Percentiles rank a stretch among this genome's conserved stretches.
Evolutionary conservation across 2,113 vertebrate species (phyloP).

Genomic region (Myrmecobius fasciatus): DNA sequence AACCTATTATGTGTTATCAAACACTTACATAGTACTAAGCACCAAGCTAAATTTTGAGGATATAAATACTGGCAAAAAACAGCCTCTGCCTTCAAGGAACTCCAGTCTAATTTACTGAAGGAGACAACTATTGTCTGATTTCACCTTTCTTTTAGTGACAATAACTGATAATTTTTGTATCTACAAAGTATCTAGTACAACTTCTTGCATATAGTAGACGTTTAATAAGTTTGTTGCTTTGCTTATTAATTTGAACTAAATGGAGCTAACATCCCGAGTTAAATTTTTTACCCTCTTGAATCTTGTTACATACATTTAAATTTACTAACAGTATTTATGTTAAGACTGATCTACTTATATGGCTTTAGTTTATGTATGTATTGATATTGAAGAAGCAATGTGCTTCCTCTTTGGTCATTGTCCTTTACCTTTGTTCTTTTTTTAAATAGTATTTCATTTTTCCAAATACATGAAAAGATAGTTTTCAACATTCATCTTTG

Average conservation of each 20-base stretch:
- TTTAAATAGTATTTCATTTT: no score
- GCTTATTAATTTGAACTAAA: background rate
- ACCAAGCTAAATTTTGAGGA: background rate
- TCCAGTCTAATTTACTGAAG: background rate
- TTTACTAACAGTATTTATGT: background rate
- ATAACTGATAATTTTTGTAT: background rate
- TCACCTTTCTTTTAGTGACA: background rate
- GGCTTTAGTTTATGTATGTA: background rate
- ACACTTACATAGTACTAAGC: slow-evolving; percentile 5
- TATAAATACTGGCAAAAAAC: slow-evolving; percentile 1
- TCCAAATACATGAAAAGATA: no score
- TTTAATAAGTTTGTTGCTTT: background rate
- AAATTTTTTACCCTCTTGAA: background rate
- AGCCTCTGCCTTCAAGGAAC: background rate
- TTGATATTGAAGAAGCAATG: background rate
- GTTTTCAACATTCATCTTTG: no score
- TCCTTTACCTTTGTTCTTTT: background rate
- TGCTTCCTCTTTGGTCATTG: background rate
- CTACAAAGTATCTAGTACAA: background rate
- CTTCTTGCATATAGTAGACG: background rate
- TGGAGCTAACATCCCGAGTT: background rate
- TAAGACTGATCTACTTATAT: background rate
- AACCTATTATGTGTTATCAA: background rate
- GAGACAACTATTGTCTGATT: background rate
- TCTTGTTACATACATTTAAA: background rate